Base-by-base conservation (phyloP, 2,797 vertebrate genomes). In the Helarctos malayanus region DNA sequence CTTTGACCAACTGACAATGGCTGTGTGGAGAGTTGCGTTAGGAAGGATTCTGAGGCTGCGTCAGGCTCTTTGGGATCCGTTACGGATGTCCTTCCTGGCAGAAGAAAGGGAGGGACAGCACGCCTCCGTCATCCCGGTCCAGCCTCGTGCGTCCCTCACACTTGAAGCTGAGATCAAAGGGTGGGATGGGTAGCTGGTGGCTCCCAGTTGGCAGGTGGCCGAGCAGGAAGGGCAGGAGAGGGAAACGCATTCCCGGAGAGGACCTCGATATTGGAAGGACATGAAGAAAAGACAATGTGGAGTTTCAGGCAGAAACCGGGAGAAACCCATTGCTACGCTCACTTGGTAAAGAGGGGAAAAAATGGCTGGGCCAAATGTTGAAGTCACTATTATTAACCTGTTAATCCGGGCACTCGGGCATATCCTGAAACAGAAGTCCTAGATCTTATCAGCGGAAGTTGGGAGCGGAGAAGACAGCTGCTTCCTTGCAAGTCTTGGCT, bases 341-440 rank as follows among this genome's bases (percentile, higher is more conserved):
- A 0, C 14, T 49, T 7, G 10, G 19, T 52, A 32, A 3, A 8
- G 41, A 81, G 41, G 1, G 35, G 11, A 63, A 65, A 14, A 16
- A 41, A 6, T 10, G 2, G 0, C 2, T 0, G 2, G 23, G 38
- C 54, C 27, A 1, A 0, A 23, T 27, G 2, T 54, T 9, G 2
- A 45, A 10, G 10, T 10, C 5, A 21, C 52, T 45, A 0, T 5
- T 45, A 0, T 4, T 18, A 6, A 45, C 59, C 10, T 19, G 0
- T 15, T 14, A 38, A 7, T 2, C 32, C 3, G 13, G 27, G 23
- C 49, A 0, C n/a, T 7, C 27, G 14, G 12, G 0, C 11, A 0
- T 15, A 0, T 25, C 56, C 68, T 13, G 2, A 61, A 41, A 45
- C 32, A 5, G 0, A 63, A 23, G 87, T 41, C 61, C 57, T 10